Base-by-base conservation (phyloP, 1,140 invertebrate species). In the Drosophila nigrodunni region DNA sequence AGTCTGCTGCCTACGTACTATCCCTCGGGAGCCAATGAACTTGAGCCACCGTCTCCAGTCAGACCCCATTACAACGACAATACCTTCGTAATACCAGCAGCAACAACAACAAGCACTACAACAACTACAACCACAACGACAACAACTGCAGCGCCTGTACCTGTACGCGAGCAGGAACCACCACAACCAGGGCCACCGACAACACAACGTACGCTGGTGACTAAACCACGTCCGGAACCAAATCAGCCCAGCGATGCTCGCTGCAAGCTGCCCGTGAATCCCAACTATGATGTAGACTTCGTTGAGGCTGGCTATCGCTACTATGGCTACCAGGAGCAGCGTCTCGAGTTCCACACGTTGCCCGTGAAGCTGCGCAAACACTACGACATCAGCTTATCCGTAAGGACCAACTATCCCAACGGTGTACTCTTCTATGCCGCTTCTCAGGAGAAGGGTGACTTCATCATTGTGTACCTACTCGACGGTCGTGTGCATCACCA, bases 371-470 rank as follows among this genome's bases (percentile, higher is more conserved):
- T 95, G 49, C 94, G 94, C 37, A 94, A 95, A 25, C 94, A 94
- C 8, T 96, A 95, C 82, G 95, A 96, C 54, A 96, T 98, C 76
- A 95, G 95, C 11, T 93, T 99, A 9, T 95, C 96, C 18, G 95
- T 99, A 91, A 96, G 96, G 77, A 98, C 98, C 0, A 94, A 93
- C 39, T 94, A 95, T 52, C 91, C 94, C 0, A 95, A 97, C 79
- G 98, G 98, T 46, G 94, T 99, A 2, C 91, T 95, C 0, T 97
- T 99, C 92, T 99, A 98, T 92, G 95, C 95, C 0, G 93, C 95
- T 0, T 95, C 96, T 69, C 91, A 92, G 50, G 92, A 93, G 7
- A 95, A 96, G 13, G 93, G 93, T 34, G 96, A 99, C 88, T 97
- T 96, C 85, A 94, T 98, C 3, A 95, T 96, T 7, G 87, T 99